phyloP scores from a whole-genome alignment of 1,140 invertebrate genomes.

The Euschistus heros region DNA sequence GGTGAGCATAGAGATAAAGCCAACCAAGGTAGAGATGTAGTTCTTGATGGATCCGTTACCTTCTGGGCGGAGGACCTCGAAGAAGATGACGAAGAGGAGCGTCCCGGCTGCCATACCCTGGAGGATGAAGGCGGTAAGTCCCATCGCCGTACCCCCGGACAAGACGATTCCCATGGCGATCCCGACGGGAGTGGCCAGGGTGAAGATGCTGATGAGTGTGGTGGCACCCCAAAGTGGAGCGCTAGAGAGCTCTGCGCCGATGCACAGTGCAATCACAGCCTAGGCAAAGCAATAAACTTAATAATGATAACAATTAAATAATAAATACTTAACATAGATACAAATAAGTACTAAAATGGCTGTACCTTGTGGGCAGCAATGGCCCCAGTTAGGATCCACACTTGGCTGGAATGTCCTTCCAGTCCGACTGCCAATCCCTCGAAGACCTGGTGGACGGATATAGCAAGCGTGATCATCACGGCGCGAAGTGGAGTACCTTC shows the following conservation, averaged over 20 bases:
- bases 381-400: slow-evolving; percentile 58
- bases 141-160: slow-evolving; percentile 4
- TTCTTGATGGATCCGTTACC: slow-evolving; percentile 43
- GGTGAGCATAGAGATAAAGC: slow-evolving; percentile 65
- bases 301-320: no score
- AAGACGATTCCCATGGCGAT: background rate
- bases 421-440: slow-evolving; percentile 55
- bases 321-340: no score
- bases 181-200: background rate
- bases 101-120: slow-evolving; percentile 40
- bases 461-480: slow-evolving; percentile 45
- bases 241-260: background rate
- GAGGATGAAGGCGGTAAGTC: slow-evolving; percentile 30
- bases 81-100: slow-evolving; percentile 41
- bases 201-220: background rate
- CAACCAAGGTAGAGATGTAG: slow-evolving; percentile 53
- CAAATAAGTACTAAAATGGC: background rate
- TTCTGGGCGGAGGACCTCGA: slow-evolving; percentile 39
- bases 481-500: slow-evolving; percentile 33
- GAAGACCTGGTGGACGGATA: slow-evolving; percentile 52
- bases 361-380: slow-evolving; percentile 44
- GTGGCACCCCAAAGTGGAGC: background rate
- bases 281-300: background rate
- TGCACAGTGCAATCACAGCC: background rate
- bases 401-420: slow-evolving; percentile 35